Conservation (phyloP, 1,140 invertebrate genomes). For the Drosophila nikananu region DNA sequence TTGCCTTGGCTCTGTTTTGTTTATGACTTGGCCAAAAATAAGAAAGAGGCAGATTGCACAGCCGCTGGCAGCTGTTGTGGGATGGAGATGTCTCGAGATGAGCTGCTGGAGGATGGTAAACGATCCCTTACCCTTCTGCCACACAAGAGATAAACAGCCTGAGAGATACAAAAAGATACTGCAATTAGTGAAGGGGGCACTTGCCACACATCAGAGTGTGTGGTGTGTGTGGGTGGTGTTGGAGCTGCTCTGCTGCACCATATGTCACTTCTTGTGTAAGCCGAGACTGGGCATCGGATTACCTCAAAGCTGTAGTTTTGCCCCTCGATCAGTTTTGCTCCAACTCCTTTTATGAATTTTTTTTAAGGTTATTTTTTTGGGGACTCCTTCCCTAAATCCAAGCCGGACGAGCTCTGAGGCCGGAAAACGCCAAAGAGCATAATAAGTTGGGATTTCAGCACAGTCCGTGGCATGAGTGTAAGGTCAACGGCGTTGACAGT, state of each 20-base stretch:
- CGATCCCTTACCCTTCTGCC: constrained; percentile 62
- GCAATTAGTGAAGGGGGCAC: constrained; percentile 69
- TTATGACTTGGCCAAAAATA: constrained; percentile 78
- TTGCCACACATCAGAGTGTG: constrained; percentile 48
- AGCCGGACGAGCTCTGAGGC: constrained; percentile 72
- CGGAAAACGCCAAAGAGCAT: constrained; percentile 77
- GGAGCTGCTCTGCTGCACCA: constrained; percentile 34
- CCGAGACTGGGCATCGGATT: constrained; percentile 67
- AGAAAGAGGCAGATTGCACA: constrained; percentile 49
- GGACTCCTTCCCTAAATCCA: constrained; percentile 41
- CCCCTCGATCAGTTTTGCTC: constrained; percentile 2
- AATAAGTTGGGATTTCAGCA: constrained; percentile 52
- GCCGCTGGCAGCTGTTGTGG: constrained; percentile 66
- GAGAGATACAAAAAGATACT: constrained; percentile 54
- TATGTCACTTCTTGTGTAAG: constrained; percentile 71
- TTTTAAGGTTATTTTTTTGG: neutral
- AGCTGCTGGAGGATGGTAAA: neutral
- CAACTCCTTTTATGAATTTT: neutral
- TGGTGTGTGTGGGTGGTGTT: constrained; percentile 34
- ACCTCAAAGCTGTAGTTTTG: constrained; percentile 40
- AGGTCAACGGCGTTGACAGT: constrained; percentile 82
- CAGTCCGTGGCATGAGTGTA: constrained; percentile 31
- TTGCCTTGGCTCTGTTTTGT: constrained; percentile 53
- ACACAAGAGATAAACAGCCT: constrained; percentile 67
- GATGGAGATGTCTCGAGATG: constrained; percentile 11